phyloP scores from a whole-genome alignment of 2,888 invertebrate genomes.

The Phragmatobia fuliginosa region DNA sequence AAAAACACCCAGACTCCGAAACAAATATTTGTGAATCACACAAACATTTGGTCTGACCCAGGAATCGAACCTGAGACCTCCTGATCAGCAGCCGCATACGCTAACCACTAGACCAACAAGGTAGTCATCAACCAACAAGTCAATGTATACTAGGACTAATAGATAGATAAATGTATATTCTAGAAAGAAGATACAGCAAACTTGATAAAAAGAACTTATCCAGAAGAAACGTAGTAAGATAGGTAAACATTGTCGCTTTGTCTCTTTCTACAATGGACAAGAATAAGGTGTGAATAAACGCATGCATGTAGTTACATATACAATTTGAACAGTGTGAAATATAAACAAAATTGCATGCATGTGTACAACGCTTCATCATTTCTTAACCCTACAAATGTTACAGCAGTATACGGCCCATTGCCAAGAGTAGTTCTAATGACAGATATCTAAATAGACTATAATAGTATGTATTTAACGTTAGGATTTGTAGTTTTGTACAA shows the following conservation, averaged over 20 bases:
- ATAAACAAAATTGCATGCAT: neutral
- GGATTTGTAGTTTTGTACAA: conserved; percentile 46
- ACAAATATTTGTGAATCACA: too few relatives aligned
- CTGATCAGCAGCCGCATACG: too few relatives aligned
- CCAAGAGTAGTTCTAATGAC: conserved; percentile 10
- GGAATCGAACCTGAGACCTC: too few relatives aligned
- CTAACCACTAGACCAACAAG: too few relatives aligned
- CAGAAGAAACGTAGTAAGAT: too few relatives aligned
- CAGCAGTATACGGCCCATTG: neutral
- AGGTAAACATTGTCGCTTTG: neutral
- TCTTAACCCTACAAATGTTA: neutral
- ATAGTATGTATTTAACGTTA: conserved; percentile 48
- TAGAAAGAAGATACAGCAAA: too few relatives aligned
- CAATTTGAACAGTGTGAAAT: neutral
- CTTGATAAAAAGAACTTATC: too few relatives aligned
- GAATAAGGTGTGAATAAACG: neutral
- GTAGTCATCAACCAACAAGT: too few relatives aligned
- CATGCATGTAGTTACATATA: neutral
- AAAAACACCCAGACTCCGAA: too few relatives aligned
- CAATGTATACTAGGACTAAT: too few relatives aligned
- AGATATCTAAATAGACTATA: conserved; percentile 52
- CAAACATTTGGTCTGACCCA: too few relatives aligned
- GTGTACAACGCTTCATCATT: neutral
- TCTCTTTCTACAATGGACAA: neutral
- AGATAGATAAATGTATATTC: too few relatives aligned